Conservation (phyloP, 2,113 vertebrate species). For the Microcebus lehilahytsara region DNA sequence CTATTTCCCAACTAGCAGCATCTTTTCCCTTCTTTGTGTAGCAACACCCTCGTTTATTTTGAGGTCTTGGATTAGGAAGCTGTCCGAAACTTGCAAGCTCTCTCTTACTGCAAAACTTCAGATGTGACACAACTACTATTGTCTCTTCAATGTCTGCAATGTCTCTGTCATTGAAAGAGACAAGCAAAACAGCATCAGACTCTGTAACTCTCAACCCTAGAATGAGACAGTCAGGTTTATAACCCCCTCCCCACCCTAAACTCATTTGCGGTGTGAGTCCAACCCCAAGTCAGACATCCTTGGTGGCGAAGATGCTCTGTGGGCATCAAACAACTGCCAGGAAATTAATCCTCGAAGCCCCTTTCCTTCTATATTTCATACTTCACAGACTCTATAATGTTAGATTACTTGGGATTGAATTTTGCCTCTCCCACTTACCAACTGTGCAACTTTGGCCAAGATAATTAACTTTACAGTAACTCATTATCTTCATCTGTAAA, state of each 20-base stretch:
- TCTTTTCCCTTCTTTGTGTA: not conserved
- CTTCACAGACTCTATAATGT: not conserved
- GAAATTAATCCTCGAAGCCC: not conserved
- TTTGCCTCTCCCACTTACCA: not conserved
- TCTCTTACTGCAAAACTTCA: not conserved
- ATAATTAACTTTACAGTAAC: not conserved
- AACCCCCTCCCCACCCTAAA: not conserved
- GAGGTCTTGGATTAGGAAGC: not conserved
- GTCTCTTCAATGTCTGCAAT: not conserved
- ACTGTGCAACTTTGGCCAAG: not conserved
- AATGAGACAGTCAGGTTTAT: not conserved
- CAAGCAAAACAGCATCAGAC: not conserved
- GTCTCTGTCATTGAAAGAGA: not conserved
- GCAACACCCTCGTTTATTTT: not conserved
- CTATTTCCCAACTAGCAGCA: not conserved
- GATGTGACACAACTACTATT: not conserved
- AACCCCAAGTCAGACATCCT: not conserved
- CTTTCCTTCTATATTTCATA: not conserved
- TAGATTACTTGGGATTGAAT: not conserved
- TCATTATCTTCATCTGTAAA: not conserved
- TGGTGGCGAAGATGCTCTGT: not conserved
- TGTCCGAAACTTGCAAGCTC: not conserved
- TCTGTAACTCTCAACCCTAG: not conserved
- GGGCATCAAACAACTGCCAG: not conserved
- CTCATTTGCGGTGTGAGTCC: not conserved